Evolutionary conservation across 2,888 invertebrate genomes (phyloP).

Genomic region (Orchesella flavescens): DNA sequence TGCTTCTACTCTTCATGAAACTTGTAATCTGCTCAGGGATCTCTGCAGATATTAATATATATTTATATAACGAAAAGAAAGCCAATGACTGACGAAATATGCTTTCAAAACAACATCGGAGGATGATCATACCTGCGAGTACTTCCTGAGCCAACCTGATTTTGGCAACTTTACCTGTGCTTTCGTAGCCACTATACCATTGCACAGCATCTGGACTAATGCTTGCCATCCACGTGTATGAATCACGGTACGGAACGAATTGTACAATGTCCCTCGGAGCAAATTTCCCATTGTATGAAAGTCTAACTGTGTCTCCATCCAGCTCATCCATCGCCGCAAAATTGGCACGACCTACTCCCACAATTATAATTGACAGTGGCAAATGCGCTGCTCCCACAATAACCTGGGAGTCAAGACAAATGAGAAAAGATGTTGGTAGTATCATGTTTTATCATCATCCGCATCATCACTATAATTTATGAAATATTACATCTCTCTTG

Average conservation of each 20-base stretch:
- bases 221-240: slow-evolving; percentile 64
- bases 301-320: slow-evolving; percentile 75
- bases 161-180: slow-evolving; percentile 67
- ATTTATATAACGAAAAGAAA: too few relatives aligned
- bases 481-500: slow-evolving; percentile 3
- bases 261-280: slow-evolving; percentile 79
- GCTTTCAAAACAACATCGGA: too few relatives aligned
- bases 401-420: slow-evolving; percentile 73
- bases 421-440: neutral
- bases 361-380: slow-evolving; percentile 79
- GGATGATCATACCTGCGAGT: too few relatives aligned
- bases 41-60: too few relatives aligned
- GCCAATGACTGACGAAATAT: too few relatives aligned
- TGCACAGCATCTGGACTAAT: slow-evolving; percentile 64
- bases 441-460: neutral
- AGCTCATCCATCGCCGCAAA: slow-evolving; percentile 78
- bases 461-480: slow-evolving; percentile 29
- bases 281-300: slow-evolving; percentile 73
- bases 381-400: slow-evolving; percentile 76
- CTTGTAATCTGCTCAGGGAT: slow-evolving; percentile 75
- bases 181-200: slow-evolving; percentile 67
- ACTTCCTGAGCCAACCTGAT: slow-evolving; percentile 76
- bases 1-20: slow-evolving; percentile 74
- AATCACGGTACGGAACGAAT: slow-evolving; percentile 76
- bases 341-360: slow-evolving; percentile 77